These are phyloP conservation scores for Ptychochromis oligacanthus DNA, from an alignment of 2,113 vertebrate species.

Conservation along the genomic window DNA sequence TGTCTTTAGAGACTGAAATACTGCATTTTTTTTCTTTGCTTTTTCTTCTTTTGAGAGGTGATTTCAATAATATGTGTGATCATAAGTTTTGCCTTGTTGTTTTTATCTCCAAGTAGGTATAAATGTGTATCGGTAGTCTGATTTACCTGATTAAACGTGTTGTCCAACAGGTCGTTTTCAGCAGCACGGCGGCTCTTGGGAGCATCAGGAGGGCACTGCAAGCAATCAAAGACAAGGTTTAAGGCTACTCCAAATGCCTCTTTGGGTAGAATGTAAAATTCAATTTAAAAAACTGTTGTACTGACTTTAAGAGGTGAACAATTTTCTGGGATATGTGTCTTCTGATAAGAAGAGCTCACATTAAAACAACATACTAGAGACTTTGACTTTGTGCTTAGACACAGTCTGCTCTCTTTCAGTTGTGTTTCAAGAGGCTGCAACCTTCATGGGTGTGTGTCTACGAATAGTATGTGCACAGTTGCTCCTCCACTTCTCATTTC, in stretches of 20 bases:
- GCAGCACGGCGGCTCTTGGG: conserved; percentile 91
- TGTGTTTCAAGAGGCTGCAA: neutral
- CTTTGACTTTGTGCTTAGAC: neutral
- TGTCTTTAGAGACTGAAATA: neutral
- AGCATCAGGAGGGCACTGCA: conserved; percentile 86
- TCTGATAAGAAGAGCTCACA: neutral
- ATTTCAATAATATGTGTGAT: neutral
- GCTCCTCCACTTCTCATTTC: conserved; percentile 34
- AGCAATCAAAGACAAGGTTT: neutral
- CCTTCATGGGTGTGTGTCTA: neutral
- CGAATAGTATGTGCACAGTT: neutral
- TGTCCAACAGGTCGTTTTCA: conserved; percentile 86
- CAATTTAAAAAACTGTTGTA: neutral
- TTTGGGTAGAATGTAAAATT: neutral
- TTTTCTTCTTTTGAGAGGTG: neutral
- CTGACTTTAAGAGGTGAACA: neutral
- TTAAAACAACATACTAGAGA: neutral
- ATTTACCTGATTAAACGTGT: conserved; percentile 81
- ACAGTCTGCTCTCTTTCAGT: neutral
- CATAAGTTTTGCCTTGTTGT: neutral
- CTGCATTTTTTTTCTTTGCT: neutral
- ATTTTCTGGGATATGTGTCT: neutral
- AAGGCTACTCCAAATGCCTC: neutral
- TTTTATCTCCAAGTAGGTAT: neutral
- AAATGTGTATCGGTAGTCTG: neutral